A percentile compares a stretch with the other conserved stretches of the same genome.
Evolutionary conservation across 1,140 invertebrate species (phyloP).

Genomic region (Drosophila cardini): DNA sequence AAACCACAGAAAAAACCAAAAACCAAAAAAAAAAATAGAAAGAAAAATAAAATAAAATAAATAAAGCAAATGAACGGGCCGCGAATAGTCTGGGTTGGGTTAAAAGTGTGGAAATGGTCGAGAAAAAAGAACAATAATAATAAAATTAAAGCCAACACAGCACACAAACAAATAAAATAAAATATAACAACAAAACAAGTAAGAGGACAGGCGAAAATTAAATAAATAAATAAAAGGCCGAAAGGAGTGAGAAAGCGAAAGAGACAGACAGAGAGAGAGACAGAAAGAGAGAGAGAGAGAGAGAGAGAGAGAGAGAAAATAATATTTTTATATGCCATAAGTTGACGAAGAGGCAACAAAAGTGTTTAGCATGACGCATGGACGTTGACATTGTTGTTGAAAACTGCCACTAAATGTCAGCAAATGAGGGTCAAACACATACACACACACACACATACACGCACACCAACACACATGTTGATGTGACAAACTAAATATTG

Average conservation of each 20-base stretch:
- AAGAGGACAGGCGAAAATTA: conserved; percentile 51
- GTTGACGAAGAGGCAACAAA: conserved; percentile 21
- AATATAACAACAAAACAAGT: conserved; percentile 35
- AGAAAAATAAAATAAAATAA: conserved; percentile 45
- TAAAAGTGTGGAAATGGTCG: neutral
- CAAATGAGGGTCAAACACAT: conserved; percentile 77
- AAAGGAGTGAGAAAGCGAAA: conserved; percentile 50
- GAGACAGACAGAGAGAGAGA: conserved; percentile 24
- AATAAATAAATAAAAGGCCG: conserved; percentile 51
- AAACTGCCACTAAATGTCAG: conserved; percentile 76
- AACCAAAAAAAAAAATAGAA: conserved; percentile 21
- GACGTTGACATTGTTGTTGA: conserved; percentile 58
- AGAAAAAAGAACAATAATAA: conserved; percentile 50
- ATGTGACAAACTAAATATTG: conserved; percentile 61
- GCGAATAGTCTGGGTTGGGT: conserved; percentile 18
- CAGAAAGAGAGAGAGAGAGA: conserved; percentile 14
- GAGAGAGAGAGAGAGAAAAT: neutral
- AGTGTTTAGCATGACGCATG: conserved; percentile 64
- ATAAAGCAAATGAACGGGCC: conserved; percentile 22
- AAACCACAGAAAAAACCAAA: conserved; percentile 22
- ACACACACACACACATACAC: conserved; percentile 17
- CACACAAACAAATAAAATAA: conserved; percentile 38
- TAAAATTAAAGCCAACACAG: conserved; percentile 55
- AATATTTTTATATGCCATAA: conserved; percentile 20
- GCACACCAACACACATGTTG: conserved; percentile 20